Base-by-base conservation (phyloP, 2,797 vertebrate species). In the Gouania willdenowi region DNA sequence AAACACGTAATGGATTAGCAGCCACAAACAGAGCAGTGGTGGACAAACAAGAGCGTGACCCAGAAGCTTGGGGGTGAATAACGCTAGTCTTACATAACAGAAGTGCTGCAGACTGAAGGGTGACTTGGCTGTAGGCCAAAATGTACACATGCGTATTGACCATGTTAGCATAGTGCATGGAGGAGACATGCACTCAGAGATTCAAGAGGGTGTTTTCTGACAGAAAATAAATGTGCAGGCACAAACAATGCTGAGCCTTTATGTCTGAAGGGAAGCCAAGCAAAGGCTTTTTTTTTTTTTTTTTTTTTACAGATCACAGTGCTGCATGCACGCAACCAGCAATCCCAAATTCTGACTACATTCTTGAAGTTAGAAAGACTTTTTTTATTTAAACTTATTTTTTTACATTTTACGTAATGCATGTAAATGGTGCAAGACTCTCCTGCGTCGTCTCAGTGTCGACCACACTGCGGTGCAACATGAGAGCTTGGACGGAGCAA, bases 101-200 rank as follows among this genome's bases (percentile, higher is more conserved):
- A 48, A 27, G 48, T 29, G 34, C 8, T 26, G 29, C 55, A 59
- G 35, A 44, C 12, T 47, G 31, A 39, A 64, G 40, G 42, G 47
- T 55, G 38, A 43, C 36, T 53, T 46, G 55, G 54, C 68, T 61
- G 25, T 5, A 17, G 26, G 66, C 47, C 37, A 66, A 59, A 54
- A 44, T 32, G 65, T 32, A 62, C 23, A 61, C 79, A 82, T 83
- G 70, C 78, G 77, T 41, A 33, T 42, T 43, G 53, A 36, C 59
- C 41, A 44, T 67, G 71, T 58, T 4, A 12, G 52, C 32, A 31
- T 11, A 17, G 35, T 49, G 57, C 23, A 47, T 31, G 41, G 34
- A 51, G 14, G 9, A 12, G 3, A 30, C 83, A 84, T 86, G 83
- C 83, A 74, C 50, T 45, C 53, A 30, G 33, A 41, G 52, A 51